Percentiles rank a stretch among this genome's conserved stretches.
Evolutionary conservation across 2,113 vertebrate genomes (phyloP).

Genomic region (Strix aluco): DNA sequence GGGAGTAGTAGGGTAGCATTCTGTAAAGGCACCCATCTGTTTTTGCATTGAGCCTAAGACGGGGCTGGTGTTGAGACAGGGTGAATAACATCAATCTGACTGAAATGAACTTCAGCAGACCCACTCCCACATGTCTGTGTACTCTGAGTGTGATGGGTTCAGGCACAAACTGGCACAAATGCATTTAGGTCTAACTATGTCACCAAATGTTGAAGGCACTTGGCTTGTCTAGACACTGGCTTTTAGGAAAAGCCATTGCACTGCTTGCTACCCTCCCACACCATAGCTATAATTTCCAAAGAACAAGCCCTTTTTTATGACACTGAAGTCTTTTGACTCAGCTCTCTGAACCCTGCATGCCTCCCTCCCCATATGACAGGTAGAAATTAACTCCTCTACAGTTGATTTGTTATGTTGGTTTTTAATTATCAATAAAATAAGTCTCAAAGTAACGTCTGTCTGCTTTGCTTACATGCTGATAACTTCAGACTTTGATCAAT

Average conservation of each 20-base stretch:
- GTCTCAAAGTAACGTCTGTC: neutral
- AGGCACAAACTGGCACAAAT: neutral
- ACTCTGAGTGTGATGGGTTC: neutral
- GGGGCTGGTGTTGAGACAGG: neutral
- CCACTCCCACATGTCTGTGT: neutral
- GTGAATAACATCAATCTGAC: neutral
- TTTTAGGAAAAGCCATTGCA: neutral
- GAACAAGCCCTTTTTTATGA: neutral
- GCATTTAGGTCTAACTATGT: neutral
- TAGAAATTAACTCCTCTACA: neutral
- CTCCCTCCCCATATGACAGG: neutral
- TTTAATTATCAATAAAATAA: neutral
- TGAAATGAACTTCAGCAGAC: neutral
- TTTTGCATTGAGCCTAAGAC: neutral
- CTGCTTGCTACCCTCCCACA: neutral
- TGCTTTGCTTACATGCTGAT: neutral
- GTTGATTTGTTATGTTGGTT: neutral
- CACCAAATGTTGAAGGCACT: neutral
- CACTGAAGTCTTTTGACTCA: neutral
- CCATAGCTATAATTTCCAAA: neutral
- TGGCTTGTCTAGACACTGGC: neutral
- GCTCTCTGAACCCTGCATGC: neutral
- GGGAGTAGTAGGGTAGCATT: neutral
- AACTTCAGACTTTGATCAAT: neutral
- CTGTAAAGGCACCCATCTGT: neutral